Evolutionary conservation across 2,888 invertebrate genomes (phyloP).

Genomic region (Diaphora mendica): DNA sequence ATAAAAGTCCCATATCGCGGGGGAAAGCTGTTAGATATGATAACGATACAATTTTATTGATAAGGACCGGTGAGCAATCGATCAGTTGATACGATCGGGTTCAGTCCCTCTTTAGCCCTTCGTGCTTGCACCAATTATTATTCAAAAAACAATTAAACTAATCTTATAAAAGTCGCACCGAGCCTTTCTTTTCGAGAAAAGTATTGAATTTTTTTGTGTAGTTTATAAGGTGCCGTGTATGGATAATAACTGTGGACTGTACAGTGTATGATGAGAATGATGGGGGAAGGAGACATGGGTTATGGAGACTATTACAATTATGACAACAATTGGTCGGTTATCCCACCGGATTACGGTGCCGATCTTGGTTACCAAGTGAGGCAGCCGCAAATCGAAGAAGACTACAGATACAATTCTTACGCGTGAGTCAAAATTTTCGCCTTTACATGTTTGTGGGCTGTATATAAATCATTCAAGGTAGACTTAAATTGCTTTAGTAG

Average conservation of each 20-base stretch:
- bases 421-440: conserved; percentile 81
- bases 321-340: conserved; percentile 90
- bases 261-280: conserved; percentile 84
- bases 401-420: conserved; percentile 88
- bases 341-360: conserved; percentile 90
- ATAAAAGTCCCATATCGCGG: conserved; percentile 82
- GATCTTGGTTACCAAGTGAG: conserved; percentile 76
- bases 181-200: conserved; percentile 22
- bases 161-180: conserved; percentile 37
- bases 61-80: conserved; percentile 80
- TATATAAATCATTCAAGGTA: not conserved
- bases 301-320: conserved; percentile 86
- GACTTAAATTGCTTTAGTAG: not conserved
- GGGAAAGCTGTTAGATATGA: conserved; percentile 86
- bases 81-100: conserved; percentile 79
- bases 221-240: conserved; percentile 10
- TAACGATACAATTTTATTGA: conserved; percentile 84
- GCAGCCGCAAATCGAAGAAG: conserved; percentile 86
- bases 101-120: conserved; percentile 59
- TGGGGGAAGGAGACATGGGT: conserved; percentile 84
- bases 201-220: not conserved
- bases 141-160: conserved; percentile 54
- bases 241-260: conserved; percentile 32
- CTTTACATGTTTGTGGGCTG: conserved; percentile 6
- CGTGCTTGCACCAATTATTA: conserved; percentile 52